phyloP scores from a whole-genome alignment of 2,113 vertebrate genomes.

The Nipponia nippon region DNA sequence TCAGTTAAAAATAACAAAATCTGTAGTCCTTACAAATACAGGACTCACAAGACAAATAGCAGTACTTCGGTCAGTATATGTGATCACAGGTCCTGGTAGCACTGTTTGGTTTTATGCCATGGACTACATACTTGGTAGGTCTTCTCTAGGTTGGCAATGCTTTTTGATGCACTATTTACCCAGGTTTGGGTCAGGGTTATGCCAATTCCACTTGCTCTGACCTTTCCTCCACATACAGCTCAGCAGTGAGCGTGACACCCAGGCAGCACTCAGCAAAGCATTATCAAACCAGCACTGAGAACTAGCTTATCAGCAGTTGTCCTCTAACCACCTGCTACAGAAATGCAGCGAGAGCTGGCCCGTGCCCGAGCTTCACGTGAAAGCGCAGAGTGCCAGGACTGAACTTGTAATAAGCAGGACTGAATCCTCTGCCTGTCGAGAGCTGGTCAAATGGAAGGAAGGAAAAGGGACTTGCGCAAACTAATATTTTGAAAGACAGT shows the following conservation, averaged over 20 bases:
- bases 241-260: neutral
- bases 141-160: neutral
- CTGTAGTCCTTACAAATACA: neutral
- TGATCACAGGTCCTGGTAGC: neutral
- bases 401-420: neutral
- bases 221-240: neutral
- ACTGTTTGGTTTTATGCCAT: neutral
- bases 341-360: neutral
- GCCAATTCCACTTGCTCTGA: neutral
- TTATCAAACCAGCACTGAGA: neutral
- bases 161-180: neutral
- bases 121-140: neutral
- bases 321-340: neutral
- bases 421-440: neutral
- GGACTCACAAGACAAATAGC: neutral
- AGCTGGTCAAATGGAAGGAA: neutral
- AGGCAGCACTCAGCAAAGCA: neutral
- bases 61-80: neutral
- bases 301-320: neutral
- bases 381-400: neutral
- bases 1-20: neutral
- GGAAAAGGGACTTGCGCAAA: neutral
- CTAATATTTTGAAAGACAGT: constrained; percentile 33
- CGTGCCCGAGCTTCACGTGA: neutral
- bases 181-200: neutral